Evolutionary conservation across 2,113 vertebrate species (phyloP).

Genomic region (Lophochroa leadbeateri): DNA sequence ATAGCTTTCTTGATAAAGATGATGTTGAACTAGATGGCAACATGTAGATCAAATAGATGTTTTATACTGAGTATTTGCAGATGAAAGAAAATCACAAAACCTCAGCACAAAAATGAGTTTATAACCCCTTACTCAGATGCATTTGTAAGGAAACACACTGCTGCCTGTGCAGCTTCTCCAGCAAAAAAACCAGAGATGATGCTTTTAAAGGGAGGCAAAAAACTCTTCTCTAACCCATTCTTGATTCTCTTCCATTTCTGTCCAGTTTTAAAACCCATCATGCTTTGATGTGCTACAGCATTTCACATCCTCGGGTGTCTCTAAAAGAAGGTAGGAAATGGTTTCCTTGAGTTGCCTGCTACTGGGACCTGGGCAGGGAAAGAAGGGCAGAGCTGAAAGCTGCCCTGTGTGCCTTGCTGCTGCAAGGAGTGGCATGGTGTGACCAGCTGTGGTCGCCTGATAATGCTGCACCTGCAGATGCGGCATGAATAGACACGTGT

Average conservation of each 20-base stretch:
- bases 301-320: accelerated
- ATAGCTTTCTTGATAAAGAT: neutral
- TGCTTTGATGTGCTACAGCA: neutral
- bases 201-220: neutral
- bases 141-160: neutral
- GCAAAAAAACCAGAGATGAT: accelerated
- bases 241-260: accelerated
- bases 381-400: neutral
- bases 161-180: neutral
- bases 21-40: neutral
- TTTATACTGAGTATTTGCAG: neutral
- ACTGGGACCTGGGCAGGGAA: neutral
- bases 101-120: neutral
- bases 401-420: accelerated
- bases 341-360: neutral
- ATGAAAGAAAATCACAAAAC: neutral
- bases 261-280: neutral
- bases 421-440: neutral
- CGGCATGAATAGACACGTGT: accelerated
- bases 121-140: neutral
- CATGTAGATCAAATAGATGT: too few species aligned
- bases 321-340: neutral
- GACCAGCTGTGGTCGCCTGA: accelerated
- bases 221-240: neutral
- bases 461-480: accelerated